Base-by-base conservation (phyloP, 2,113 vertebrate species). In the Furnarius figulus region DNA sequence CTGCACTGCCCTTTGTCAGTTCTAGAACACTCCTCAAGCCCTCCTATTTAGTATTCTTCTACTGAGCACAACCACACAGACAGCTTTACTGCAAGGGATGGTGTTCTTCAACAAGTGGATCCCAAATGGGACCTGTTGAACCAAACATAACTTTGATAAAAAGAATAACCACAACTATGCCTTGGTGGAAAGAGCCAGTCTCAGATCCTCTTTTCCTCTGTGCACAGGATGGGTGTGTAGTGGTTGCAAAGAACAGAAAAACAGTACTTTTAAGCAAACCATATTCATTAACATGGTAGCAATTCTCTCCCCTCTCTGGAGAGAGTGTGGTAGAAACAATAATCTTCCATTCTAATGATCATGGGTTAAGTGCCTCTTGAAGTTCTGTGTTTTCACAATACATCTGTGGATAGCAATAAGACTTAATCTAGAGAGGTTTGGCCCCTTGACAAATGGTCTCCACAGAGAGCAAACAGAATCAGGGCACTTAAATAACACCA, bases 401-500 rank as follows among this genome's bases (percentile, higher is more conserved):
- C 47, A 30, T 85, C 65, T 79, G 42, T 70, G 87, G 94, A 65
- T 40, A 79, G 82, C 46, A 93, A 87, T 28, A 84, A 84, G 63
- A 70, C 52, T 61, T 67, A 75, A 94, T 89, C 89, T 74, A 44
- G 56, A 83, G 83, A 96, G 90, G 74, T 70, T 90, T 95, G 77
- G 68, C 70, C 50, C 65, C 59, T 35, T 86, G 92, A 95, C 90
- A 94, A 88, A 94, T 66, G 59, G 71, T 74, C 42, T 96, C 91
- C 63, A 58, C 21, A n/a, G 75, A 96, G 61, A 94, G 74, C 56
- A 92, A 89, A 94, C 58, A 95, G 70, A 89, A 85, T 40, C 46
- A 75, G 74, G 88, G 85, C 80, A 88, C 85, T 97, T 94, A 90
- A 95, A 89, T 92, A 93, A 83, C 84, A 89, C 83, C 93, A 93